Percentiles rank a stretch among this genome's conserved stretches.
phyloP scores from a whole-genome alignment of 2,113 vertebrate genomes.

The Phyllopteryx taeniolatus region DNA sequence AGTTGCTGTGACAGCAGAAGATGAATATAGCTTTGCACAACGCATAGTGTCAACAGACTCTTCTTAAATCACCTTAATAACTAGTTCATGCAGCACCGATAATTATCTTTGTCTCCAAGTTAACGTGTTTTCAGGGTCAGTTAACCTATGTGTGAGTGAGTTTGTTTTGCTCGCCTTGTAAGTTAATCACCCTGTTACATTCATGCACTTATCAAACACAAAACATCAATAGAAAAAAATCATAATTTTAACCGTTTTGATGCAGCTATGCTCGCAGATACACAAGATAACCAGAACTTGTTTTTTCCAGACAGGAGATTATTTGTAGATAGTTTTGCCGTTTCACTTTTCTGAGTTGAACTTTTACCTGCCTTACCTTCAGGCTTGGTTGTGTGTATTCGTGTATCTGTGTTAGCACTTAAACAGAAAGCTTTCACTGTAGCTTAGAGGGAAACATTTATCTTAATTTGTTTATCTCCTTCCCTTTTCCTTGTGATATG shows the following conservation, averaged over 20 bases:
- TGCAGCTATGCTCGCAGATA: conserved; percentile 5
- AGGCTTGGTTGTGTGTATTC: conserved; percentile 2
- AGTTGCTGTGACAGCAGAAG: conserved; percentile 10
- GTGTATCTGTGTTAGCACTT: neutral
- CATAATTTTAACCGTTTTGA: neutral
- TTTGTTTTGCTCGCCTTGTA: conserved; percentile 10
- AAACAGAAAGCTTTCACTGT: neutral
- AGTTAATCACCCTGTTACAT: neutral
- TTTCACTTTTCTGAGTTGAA: conserved; percentile 3
- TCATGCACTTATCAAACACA: neutral
- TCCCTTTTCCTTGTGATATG: neutral
- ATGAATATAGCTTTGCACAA: conserved; percentile 22
- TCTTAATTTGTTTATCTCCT: neutral
- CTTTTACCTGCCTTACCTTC: conserved; percentile 30
- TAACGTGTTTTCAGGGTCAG: neutral
- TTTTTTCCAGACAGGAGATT: conserved; percentile 1
- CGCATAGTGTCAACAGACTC: conserved; percentile 21
- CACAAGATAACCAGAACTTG: conserved; percentile 23
- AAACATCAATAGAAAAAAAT: neutral
- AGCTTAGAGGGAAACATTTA: conserved; percentile 1
- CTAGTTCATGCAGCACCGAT: conserved; percentile 21
- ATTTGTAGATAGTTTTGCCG: conserved; percentile 19
- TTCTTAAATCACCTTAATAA: conserved; percentile 21
- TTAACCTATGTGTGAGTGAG: neutral
- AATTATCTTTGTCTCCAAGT: conserved; percentile 12